Base-by-base conservation (phyloP, 2,888 invertebrate species). In the Athalia circularis region DNA sequence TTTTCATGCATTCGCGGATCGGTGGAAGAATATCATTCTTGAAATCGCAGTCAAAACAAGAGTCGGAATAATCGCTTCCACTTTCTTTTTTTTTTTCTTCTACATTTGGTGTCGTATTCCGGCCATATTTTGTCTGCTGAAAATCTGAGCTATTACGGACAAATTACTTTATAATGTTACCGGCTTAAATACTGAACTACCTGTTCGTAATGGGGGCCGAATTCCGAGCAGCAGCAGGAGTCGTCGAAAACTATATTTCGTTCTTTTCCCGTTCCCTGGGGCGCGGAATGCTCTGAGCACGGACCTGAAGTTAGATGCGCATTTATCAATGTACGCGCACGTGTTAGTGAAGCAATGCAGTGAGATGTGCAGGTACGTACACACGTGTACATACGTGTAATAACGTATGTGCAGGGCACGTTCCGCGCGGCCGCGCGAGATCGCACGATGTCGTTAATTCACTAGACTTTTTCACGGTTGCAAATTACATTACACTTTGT, bases 141-240 rank as follows among this genome's bases (percentile, higher is more conserved):
- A 59, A 52, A 72, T 72, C 59, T 45, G 59, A 72, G 47, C n/a
- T 70, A 54, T 54, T 50, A 29, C 54, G 9, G 59, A 72, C 57
- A 72, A 72, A 72, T 72, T 72, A 47, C 72, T 72, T 59, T 72
- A 72, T 72, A 72, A 72, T 72, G 70, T 59, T 72, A 45, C 70
- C 59, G 57, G 57, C 70, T 72, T 72, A 72, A 72, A 59, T 72
- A 72, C 68, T 52, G 15, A 9, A 11, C 50, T 68, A 68, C 29
- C 29, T 29, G 29, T 29, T 29, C 29, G 2, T 29, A 29, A 29
- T 29, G 29, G 29, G 29, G 29, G 29, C 29, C 29, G 29, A 29
- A 29, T 29, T 29, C 29, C 29, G 29, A 29, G 29, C 29, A 29
- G 29, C 29, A 29, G 29, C 29, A 29, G 29, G 29, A 29, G 29